These are phyloP conservation scores for Caenorhabditis sinica DNA, from an alignment of 2,888 invertebrate species.

Conservation along the genomic window DNA sequence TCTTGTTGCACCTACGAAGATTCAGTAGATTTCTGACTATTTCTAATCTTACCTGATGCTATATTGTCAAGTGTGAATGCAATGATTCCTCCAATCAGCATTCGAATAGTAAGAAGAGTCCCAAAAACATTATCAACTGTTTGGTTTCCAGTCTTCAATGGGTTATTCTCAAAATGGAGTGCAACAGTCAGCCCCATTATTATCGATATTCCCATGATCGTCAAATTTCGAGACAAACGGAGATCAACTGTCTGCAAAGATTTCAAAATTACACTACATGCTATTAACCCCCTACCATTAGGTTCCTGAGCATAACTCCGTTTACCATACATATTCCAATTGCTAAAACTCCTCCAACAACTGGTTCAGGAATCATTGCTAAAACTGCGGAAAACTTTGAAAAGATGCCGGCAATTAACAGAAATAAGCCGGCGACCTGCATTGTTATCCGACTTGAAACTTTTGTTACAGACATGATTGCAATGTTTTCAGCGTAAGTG, in stretches of 20 bases:
- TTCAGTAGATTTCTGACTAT: background rate
- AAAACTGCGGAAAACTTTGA: conserved; percentile 77
- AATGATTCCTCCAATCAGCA: conserved; percentile 84
- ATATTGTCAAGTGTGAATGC: conserved; percentile 84
- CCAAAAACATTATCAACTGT: conserved; percentile 75
- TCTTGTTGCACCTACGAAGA: conserved; percentile 70
- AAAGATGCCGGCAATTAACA: conserved; percentile 76
- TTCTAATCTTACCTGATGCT: conserved; percentile 30
- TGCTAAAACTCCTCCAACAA: conserved; percentile 78
- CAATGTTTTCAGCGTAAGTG: conserved; percentile 79
- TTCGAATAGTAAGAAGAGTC: conserved; percentile 78
- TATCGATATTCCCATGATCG: conserved; percentile 77
- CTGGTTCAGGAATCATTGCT: conserved; percentile 78
- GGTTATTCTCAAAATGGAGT: conserved; percentile 70
- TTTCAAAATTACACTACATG: background rate
- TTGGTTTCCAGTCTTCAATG: conserved; percentile 61
- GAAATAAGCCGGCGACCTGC: conserved; percentile 77
- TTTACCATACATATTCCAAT: conserved; percentile 79
- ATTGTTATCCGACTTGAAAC: conserved; percentile 78
- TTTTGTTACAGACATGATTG: conserved; percentile 77
- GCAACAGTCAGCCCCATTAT: conserved; percentile 75
- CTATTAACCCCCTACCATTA: conserved; percentile 62
- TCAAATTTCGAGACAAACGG: conserved; percentile 70
- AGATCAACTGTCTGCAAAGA: conserved; percentile 67
- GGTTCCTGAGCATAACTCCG: conserved; percentile 75